Conservation (phyloP, 2,797 vertebrate genomes). For the Glossophaga mutica region DNA sequence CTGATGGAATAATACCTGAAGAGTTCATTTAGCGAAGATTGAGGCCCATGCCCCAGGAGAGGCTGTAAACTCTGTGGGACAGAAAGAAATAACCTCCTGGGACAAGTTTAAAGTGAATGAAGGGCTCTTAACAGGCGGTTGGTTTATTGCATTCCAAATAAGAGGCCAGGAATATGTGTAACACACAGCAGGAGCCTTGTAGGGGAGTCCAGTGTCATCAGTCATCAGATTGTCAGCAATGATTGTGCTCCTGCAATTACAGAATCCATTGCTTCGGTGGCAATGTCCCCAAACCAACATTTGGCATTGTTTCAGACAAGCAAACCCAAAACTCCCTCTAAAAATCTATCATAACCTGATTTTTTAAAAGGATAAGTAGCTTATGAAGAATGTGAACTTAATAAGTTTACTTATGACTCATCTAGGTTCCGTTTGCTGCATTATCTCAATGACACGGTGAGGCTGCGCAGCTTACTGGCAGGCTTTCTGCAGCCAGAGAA, state of each 20-base stretch:
- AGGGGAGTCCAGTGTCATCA: background rate
- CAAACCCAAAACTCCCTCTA: background rate
- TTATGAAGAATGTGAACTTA: slow-evolving; percentile 56
- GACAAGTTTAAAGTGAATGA: background rate
- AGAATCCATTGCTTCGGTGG: background rate
- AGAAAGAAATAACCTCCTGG: slow-evolving; percentile 27
- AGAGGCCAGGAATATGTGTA: background rate
- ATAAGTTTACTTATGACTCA: slow-evolving; percentile 46
- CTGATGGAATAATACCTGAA: background rate
- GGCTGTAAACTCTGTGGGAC: slow-evolving; percentile 12
- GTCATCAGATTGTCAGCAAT: background rate
- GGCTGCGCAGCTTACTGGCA: background rate
- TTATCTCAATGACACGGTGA: background rate
- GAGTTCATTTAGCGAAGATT: slow-evolving; percentile 40
- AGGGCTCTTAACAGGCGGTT: background rate
- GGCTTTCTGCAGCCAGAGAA: background rate
- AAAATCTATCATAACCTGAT: slow-evolving; percentile 45
- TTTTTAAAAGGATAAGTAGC: slow-evolving; percentile 47
- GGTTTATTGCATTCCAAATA: background rate
- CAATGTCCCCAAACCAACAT: background rate
- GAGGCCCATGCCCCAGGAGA: background rate
- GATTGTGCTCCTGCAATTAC: background rate
- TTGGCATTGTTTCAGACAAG: slow-evolving; percentile 31
- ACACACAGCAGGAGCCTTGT: background rate
- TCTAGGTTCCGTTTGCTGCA: background rate